Evolutionary conservation across 2,888 invertebrate genomes (phyloP).

Genomic region (Drosophila differens): DNA sequence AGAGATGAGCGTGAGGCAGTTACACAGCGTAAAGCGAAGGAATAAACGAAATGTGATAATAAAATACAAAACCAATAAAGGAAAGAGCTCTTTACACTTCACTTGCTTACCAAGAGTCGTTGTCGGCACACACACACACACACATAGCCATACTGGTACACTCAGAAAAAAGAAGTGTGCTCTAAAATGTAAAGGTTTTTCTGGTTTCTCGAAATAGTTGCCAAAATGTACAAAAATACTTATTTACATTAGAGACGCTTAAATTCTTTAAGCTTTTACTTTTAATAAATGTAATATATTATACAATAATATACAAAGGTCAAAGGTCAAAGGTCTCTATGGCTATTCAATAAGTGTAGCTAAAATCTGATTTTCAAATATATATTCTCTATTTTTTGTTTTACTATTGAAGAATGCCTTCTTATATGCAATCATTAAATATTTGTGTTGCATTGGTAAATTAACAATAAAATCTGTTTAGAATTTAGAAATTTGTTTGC

Average conservation of each 20-base stretch:
- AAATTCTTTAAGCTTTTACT: not conserved
- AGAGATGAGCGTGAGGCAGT: conserved; percentile 30
- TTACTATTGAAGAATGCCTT: not conserved
- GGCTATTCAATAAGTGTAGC: not conserved
- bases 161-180: not conserved
- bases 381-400: not conserved
- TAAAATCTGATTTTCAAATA: not conserved
- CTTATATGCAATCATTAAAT: not conserved
- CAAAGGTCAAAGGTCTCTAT: no score
- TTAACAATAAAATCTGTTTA: not conserved
- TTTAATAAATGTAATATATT: not conserved
- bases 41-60: conserved; percentile 83
- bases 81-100: conserved; percentile 85
- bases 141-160: conserved; percentile 1
- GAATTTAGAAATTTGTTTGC: not conserved
- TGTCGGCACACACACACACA: conserved; percentile 49
- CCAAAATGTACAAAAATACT: not conserved
- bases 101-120: conserved; percentile 82
- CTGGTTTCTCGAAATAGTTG: not conserved
- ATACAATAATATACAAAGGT: not conserved
- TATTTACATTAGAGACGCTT: not conserved
- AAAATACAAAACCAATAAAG: conserved; percentile 84
- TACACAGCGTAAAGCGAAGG: conserved; percentile 60
- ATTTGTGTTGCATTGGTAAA: not conserved
- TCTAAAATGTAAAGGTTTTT: not conserved